Evolutionary conservation across 64 coral and sea anemone species (phyloP).

Genomic region (Cladopsammia gracilis): DNA sequence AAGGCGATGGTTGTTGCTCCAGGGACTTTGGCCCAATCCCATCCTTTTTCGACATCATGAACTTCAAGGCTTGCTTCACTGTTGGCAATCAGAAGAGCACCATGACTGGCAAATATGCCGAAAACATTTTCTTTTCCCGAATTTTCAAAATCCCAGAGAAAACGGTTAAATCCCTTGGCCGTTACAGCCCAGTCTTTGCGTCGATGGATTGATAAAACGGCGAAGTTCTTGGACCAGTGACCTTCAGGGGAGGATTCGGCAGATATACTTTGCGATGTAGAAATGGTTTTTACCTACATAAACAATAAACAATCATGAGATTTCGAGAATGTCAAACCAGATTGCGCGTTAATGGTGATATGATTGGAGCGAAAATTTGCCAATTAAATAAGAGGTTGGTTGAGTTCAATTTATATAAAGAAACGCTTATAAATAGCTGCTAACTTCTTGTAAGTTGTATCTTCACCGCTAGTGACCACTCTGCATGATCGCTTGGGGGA

Average conservation of each 20-base stretch:
- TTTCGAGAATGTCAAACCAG: too few species aligned
- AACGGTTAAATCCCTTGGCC: conserved; percentile 78
- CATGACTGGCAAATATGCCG: conserved; percentile 74
- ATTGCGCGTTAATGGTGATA: too few species aligned
- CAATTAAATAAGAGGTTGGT: too few species aligned
- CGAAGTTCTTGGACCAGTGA: conserved; percentile 82
- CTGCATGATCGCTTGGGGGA: too few species aligned
- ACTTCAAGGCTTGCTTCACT: conserved; percentile 31
- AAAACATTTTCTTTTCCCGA: conserved; percentile 41
- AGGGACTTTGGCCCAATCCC: conserved; percentile 83
- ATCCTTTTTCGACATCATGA: conserved; percentile 72
- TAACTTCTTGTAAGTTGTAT: too few species aligned
- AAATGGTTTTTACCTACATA: background rate
- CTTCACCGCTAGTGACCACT: too few species aligned
- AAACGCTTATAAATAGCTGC: too few species aligned
- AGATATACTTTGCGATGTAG: background rate
- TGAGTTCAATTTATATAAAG: too few species aligned
- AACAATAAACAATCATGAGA: too few species aligned
- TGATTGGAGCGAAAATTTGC: too few species aligned
- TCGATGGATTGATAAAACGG: conserved; percentile 74
- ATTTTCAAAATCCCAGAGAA: conserved; percentile 66
- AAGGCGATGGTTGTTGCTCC: conserved; percentile 71
- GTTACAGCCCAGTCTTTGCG: conserved; percentile 75
- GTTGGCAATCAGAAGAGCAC: conserved; percentile 72
- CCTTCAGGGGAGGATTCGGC: conserved; percentile 42